A percentile compares a stretch with the other conserved stretches of the same genome.
Conservation (phyloP, 2,113 vertebrate genomes). For the Cavia aperea region DNA sequence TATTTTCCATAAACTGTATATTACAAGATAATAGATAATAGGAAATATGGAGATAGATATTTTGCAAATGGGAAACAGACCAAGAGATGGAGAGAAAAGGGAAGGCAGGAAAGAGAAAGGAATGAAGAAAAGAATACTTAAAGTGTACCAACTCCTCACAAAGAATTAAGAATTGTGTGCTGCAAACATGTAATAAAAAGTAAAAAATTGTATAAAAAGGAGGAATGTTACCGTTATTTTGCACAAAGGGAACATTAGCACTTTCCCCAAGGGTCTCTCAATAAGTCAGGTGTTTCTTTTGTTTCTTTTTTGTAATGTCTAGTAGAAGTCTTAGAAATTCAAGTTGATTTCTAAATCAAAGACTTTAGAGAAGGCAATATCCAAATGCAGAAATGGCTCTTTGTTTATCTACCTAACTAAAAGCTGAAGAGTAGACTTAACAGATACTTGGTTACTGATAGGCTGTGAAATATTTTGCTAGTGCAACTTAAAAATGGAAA, state of each 20-base stretch:
- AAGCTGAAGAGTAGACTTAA: neutral
- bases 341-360: neutral
- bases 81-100: neutral
- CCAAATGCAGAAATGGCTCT: neutral
- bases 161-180: neutral
- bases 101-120: neutral
- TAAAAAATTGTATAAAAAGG: neutral
- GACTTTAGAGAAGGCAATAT: neutral
- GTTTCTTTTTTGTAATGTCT: neutral
- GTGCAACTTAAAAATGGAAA: constrained; percentile 28
- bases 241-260: neutral
- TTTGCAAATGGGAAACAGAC: neutral
- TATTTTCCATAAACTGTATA: neutral
- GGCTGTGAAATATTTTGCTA: constrained; percentile 13
- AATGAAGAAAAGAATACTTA: neutral
- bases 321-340: neutral
- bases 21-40: too few species aligned
- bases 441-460: neutral
- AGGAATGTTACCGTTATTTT: neutral
- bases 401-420: neutral
- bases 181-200: neutral
- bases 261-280: neutral
- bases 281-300: neutral
- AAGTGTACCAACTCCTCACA: neutral
- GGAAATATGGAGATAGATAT: neutral